phyloP scores from a whole-genome alignment of 2,113 vertebrate genomes.

The Cercopithecus mona region DNA sequence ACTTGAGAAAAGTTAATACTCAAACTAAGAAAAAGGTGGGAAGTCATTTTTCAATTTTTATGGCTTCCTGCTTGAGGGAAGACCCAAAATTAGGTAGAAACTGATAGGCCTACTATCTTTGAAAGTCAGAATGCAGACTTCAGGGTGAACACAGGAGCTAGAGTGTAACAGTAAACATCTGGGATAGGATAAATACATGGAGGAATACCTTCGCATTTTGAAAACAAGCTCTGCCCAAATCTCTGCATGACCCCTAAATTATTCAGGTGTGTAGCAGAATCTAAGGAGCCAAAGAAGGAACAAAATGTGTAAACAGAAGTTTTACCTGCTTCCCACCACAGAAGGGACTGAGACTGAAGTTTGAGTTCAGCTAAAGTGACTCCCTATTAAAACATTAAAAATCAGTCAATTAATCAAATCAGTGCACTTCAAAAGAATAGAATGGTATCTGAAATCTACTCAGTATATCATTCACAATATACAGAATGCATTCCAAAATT shows the following conservation, averaged over 20 bases:
- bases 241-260: background rate
- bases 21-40: background rate
- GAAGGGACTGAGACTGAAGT: background rate
- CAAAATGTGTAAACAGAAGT: background rate
- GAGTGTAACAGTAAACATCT: background rate
- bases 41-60: background rate
- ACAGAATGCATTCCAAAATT: background rate
- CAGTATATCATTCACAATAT: background rate
- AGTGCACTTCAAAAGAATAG: too few relatives aligned
- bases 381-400: background rate
- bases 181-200: background rate
- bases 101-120: background rate
- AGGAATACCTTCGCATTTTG: background rate
- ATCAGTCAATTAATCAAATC: background rate
- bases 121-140: background rate
- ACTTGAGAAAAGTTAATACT: background rate
- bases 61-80: background rate
- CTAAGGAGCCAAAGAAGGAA: too few relatives aligned
- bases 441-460: too few relatives aligned
- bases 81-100: background rate
- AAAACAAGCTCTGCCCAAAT: background rate
- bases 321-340: rapidly evolving
- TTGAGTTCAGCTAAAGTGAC: background rate
- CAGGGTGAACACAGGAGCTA: background rate
- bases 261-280: background rate